phyloP scores from a whole-genome alignment of 2,113 vertebrate species.

The Poecilia latipinna region DNA sequence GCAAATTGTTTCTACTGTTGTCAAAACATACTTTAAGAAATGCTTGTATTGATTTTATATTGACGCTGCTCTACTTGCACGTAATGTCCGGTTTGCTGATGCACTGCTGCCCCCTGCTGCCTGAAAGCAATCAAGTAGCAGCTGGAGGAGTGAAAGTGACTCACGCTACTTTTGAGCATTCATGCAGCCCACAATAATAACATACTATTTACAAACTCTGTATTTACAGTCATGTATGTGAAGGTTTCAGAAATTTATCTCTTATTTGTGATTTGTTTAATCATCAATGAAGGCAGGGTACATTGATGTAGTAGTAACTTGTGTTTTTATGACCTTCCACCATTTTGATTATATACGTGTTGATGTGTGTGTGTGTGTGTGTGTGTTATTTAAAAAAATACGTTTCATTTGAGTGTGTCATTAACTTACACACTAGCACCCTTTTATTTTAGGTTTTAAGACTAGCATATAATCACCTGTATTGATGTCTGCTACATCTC shows the following conservation, averaged over 20 bases:
- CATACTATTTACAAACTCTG: neutral
- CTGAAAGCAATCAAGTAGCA: constrained; percentile 5
- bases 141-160: neutral
- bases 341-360: no score
- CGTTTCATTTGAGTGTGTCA: neutral
- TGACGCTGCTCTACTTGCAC: neutral
- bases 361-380: no score
- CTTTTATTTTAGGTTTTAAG: neutral
- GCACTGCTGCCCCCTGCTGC: constrained; percentile 69
- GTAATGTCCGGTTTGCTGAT: constrained; percentile 20
- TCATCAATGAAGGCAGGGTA: no score
- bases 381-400: no score
- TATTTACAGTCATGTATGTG: neutral
- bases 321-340: no score
- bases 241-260: neutral
- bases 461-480: neutral
- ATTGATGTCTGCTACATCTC: neutral
- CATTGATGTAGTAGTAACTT: no score
- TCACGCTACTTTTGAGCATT: neutral
- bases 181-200: neutral
- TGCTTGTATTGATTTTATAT: neutral
- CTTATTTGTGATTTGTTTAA: neutral
- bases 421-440: neutral
- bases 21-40: neutral
- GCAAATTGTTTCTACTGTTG: neutral